Base-by-base conservation (phyloP, 2,888 invertebrate genomes). In the Lasioglossum leucozonium region DNA sequence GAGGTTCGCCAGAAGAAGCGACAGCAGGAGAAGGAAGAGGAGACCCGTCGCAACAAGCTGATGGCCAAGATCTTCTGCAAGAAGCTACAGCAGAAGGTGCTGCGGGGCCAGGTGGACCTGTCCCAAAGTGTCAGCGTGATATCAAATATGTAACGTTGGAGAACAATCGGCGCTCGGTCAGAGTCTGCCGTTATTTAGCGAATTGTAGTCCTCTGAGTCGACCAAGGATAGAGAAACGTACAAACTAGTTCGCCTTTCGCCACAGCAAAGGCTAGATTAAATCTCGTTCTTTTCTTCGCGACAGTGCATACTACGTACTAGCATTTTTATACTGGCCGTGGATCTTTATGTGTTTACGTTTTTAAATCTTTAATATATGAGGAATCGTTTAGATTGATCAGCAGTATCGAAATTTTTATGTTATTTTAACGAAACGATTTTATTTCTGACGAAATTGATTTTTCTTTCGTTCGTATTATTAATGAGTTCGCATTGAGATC, bases 31-130 rank as follows among this genome's bases (percentile, higher is more conserved):
- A 96, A 95, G 79, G 96, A 97, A 88, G 96, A 97, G 91, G 94
- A 95, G 75, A 93, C 95, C 72, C 96, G 96, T 89, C 97, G 97
- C 13, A 98, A 98, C 95, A 96, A 97, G 89, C 94, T 98, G 44
- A 96, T 98, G 96, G 97, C 97, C 1, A 96, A 97, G 93, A 96
- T 98, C 82, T 98, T 98, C 94, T 97, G 97, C 93, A 97, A 96
- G 96, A 97, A 97, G 95, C 96, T 97, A 74, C 97, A 97, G 93
- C 96, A 96, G 92, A 96, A 96, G 93, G 96, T 96, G 22, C 95
- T 97, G 30, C 96, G 96, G 88, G 97, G 97, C 67, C 95, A 96
- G 89, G 96, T 96, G 47, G 96, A 97, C 92, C 94, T 97, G 47
- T 97, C 97, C 55, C 96, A 96, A 91, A 96, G 96, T 93, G 96